Evolutionary conservation across 1,140 invertebrate species (phyloP).

Genomic region (Drosophila nasuta): DNA sequence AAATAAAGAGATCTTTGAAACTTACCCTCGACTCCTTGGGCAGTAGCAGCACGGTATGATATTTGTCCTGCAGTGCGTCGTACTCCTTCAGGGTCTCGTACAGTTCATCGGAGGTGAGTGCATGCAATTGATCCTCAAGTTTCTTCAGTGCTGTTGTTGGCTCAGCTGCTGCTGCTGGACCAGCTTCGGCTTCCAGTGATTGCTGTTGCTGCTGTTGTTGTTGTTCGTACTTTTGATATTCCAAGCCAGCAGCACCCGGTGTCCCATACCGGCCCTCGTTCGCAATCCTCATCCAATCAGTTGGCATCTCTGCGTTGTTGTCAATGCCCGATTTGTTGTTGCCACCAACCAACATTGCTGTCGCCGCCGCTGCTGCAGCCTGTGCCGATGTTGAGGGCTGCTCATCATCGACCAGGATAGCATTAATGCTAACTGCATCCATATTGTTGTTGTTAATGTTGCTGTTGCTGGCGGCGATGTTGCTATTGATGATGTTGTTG

Average conservation of each 20-base stretch:
- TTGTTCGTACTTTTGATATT: conserved; percentile 83
- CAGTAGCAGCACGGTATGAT: conserved; percentile 88
- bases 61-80: conserved; percentile 89
- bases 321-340: conserved; percentile 62
- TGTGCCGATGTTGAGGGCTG: conserved; percentile 79
- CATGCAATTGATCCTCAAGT: conserved; percentile 70
- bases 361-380: conserved; percentile 57
- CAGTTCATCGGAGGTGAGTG: conserved; percentile 84
- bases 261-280: conserved; percentile 84
- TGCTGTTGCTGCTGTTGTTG: conserved; percentile 59
- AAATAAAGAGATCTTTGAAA: conserved; percentile 1
- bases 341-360: conserved; percentile 36
- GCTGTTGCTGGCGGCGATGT: conserved; percentile 28
- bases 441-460: conserved; percentile 58
- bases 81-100: conserved; percentile 89
- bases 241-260: conserved; percentile 85
- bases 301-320: conserved; percentile 79
- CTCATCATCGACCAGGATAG: conserved; percentile 77
- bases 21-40: conserved; percentile 86
- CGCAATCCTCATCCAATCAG: conserved; percentile 84
- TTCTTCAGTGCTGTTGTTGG: conserved; percentile 58
- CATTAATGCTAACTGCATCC: conserved; percentile 75
- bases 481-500: conserved; percentile 25
- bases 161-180: conserved; percentile 58
- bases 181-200: conserved; percentile 59